A percentile compares a stretch with the other conserved stretches of the same genome.
Evolutionary conservation across 1,140 invertebrate genomes (phyloP).

Genomic region (Arctopsyche grandis): DNA sequence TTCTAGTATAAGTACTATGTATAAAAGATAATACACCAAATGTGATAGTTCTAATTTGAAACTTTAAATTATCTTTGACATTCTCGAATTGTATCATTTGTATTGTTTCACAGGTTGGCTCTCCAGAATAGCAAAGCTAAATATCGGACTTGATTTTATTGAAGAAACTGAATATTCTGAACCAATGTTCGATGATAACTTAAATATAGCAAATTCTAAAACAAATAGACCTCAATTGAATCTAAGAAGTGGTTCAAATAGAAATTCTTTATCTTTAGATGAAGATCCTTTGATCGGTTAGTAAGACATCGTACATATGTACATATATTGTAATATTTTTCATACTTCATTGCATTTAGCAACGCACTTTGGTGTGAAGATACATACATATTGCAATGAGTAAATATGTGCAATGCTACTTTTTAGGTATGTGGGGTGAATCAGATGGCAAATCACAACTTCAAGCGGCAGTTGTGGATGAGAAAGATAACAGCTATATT

Average conservation of each 20-base stretch:
- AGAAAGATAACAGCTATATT: neutral
- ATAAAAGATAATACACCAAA: too few relatives aligned
- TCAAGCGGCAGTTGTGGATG: neutral
- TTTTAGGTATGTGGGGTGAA: conserved; percentile 30
- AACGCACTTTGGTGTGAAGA: too few relatives aligned
- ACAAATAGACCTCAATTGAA: neutral
- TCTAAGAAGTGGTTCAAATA: neutral
- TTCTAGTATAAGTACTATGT: too few relatives aligned
- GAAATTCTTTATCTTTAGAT: conserved; percentile 54
- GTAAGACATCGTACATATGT: too few relatives aligned
- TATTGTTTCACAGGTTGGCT: conserved; percentile 1
- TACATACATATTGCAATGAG: too few relatives aligned
- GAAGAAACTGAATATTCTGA: conserved; percentile 60
- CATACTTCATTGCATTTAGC: too few relatives aligned
- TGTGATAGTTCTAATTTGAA: too few relatives aligned
- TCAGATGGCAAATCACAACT: neutral
- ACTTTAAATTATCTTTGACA: too few relatives aligned
- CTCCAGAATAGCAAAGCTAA: neutral
- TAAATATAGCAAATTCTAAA: neutral
- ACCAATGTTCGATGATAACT: neutral
- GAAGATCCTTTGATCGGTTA: conserved; percentile 63
- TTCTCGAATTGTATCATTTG: too few relatives aligned
- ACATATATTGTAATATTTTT: too few relatives aligned
- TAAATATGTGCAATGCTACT: too few relatives aligned
- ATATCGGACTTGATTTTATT: conserved; percentile 52